Evolutionary conservation across 2,888 invertebrate species (phyloP).

Genomic region (Notocelia uddmanniana): DNA sequence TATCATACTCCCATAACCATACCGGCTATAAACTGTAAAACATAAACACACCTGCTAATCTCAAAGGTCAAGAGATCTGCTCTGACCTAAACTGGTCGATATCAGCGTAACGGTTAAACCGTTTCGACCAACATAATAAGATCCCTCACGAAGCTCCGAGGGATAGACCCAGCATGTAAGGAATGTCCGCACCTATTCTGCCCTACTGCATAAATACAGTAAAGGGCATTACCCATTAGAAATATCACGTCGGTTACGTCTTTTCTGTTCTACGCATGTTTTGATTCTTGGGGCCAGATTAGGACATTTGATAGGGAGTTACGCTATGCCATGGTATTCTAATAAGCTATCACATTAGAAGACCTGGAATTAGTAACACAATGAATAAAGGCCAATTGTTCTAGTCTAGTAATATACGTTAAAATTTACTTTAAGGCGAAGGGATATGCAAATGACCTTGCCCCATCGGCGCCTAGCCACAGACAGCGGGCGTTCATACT

Average conservation of each 20-base stretch:
- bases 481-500: too few relatives aligned
- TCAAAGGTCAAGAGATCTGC: slow-evolving; percentile 61
- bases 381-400: too few relatives aligned
- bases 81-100: slow-evolving; percentile 66
- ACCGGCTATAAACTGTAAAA: slow-evolving; percentile 5
- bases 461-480: too few relatives aligned
- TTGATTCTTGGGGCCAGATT: not conserved
- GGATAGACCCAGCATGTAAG: slow-evolving; percentile 16
- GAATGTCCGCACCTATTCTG: slow-evolving; percentile 23
- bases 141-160: slow-evolving; percentile 44
- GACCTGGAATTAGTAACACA: too few relatives aligned
- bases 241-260: not conserved
- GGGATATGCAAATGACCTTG: too few relatives aligned
- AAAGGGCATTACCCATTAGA: not conserved
- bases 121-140: slow-evolving; percentile 53
- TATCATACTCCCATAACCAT: slow-evolving; percentile 22
- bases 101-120: slow-evolving; percentile 62
- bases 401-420: too few relatives aligned
- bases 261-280: not conserved
- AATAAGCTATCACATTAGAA: not conserved
- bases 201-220: not conserved
- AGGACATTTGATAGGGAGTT: not conserved
- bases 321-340: not conserved
- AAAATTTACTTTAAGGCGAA: too few relatives aligned
- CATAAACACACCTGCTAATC: slow-evolving; percentile 41